Conservation (phyloP, 2,888 invertebrate genomes). For the Leptura quadrifasciata region DNA sequence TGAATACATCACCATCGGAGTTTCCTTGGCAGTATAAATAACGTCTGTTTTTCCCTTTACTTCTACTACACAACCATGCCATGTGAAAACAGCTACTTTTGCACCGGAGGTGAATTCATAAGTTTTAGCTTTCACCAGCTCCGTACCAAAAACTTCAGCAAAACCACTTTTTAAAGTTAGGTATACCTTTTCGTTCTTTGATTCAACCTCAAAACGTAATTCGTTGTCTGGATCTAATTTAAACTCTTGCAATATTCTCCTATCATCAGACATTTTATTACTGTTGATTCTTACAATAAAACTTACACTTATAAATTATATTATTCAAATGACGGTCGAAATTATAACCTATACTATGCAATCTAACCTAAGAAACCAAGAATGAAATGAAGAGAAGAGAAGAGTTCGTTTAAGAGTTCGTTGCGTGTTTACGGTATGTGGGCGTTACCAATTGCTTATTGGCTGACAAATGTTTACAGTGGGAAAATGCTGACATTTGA, state of each 20-base stretch:
- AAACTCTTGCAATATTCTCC: constrained; percentile 79
- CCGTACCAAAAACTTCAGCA: constrained; percentile 98
- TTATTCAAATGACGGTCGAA: no score
- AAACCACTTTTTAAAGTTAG: constrained; percentile 91
- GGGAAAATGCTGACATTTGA: no score
- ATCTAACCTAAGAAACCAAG: no score
- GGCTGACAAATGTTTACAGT: no score
- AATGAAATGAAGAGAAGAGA: no score
- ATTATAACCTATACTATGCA: no score
- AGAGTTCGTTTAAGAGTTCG: no score
- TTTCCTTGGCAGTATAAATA: constrained; percentile 95
- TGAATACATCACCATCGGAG: constrained; percentile 96
- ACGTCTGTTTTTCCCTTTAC: constrained; percentile 93
- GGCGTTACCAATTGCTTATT: no score
- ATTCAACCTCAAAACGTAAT: constrained; percentile 95
- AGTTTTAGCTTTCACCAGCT: constrained; percentile 92
- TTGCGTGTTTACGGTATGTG: no score
- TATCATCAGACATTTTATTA: constrained; percentile 60
- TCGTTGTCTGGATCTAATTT: constrained; percentile 92
- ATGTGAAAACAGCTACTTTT: constrained; percentile 96
- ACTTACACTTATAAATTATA: background rate
- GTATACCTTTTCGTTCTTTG: constrained; percentile 87
- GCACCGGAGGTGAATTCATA: constrained; percentile 93
- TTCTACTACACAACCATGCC: constrained; percentile 94
- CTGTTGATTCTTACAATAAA: background rate